Base-by-base conservation (phyloP, 92 coral and sea anemone species). In the Bergia puertoricense region DNA sequence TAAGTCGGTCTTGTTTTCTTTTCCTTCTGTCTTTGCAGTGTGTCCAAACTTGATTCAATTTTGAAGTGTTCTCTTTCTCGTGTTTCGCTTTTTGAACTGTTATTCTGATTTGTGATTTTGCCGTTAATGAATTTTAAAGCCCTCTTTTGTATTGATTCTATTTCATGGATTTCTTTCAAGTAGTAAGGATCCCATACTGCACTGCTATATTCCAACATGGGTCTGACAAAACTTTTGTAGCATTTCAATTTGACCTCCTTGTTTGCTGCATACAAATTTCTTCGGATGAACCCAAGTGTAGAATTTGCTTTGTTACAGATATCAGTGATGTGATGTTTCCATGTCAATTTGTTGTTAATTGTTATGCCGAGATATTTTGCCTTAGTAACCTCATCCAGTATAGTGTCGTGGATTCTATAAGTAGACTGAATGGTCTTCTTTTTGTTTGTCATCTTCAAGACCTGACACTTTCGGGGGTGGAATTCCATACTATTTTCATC, bases 261-360 rank as follows among this genome's bases (percentile, higher is more conserved):
- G 80, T 76, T 40, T 76, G 80, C 80, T 76, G 80, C 80, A 76
- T 76, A 76, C 80, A 76, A 76, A 76, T 76, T 76, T 76, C 80
- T 76, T 76, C 80, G 80, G 50, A 76, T 76, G 51, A 76, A 76
- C 80, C 80, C 46, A 76, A 76, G 80, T 76, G 80, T 76, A 76
- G 80, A 76, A 76, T 42, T 76, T 76, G 80, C 80, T 76, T 76
- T 76, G 22, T 76, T 76, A 40, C 80, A 76, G 80, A 76, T 76
- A 76, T 76, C 22, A 76, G 48, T 76, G 80, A 76, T 76, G 8
- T 76, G 80, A 76, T 39, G 80, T 76, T 76, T 76, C 48, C 80
- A 76, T 76, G 80, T 76, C 80, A 76, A 76, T 42, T 76, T 38
- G 80, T 76, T 76, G 48, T 76, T 76, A 76, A 76, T 76, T 76